Evolutionary conservation across 2,797 vertebrate species (phyloP).

Genomic region (Centropyge bicolor): DNA sequence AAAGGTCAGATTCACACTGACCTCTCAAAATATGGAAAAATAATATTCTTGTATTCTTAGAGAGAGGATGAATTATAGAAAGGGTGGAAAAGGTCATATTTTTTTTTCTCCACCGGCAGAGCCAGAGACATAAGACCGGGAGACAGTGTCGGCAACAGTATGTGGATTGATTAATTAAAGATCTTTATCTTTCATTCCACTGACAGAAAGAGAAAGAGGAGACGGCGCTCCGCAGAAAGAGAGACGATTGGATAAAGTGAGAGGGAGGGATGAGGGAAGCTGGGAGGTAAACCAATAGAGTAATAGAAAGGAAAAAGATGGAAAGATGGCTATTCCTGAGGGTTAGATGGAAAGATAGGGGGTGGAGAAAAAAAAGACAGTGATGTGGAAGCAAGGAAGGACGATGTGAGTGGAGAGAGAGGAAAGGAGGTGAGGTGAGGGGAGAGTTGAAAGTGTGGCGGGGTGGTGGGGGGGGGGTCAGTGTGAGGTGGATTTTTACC

Average conservation of each 20-base stretch:
- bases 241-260: conserved; percentile 44
- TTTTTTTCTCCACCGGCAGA: conserved; percentile 30
- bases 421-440: conserved; percentile 54
- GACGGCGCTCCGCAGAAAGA: conserved; percentile 37
- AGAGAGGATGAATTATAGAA: conserved; percentile 66
- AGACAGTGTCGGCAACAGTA: conserved; percentile 62
- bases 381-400: conserved; percentile 29
- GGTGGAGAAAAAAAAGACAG: neutral
- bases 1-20: conserved; percentile 41
- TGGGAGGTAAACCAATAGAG: conserved; percentile 49
- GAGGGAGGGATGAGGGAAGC: conserved; percentile 46
- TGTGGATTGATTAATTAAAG: conserved; percentile 87
- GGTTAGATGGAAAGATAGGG: conserved; percentile 50
- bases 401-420: conserved; percentile 30
- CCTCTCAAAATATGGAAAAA: conserved; percentile 49
- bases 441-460: conserved; percentile 32
- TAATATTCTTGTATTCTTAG: conserved; percentile 49
- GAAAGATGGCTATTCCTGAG: conserved; percentile 47
- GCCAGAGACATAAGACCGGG: conserved; percentile 58
- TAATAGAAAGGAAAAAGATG: conserved; percentile 43
- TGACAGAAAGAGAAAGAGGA: conserved; percentile 63
- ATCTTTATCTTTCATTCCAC: conserved; percentile 82
- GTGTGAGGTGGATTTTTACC: conserved; percentile 58
- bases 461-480: neutral
- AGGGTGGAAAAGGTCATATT: conserved; percentile 58